These are phyloP conservation scores for Lerista edwardsae DNA, from an alignment of 2,797 vertebrate species.

Conservation along the genomic window DNA sequence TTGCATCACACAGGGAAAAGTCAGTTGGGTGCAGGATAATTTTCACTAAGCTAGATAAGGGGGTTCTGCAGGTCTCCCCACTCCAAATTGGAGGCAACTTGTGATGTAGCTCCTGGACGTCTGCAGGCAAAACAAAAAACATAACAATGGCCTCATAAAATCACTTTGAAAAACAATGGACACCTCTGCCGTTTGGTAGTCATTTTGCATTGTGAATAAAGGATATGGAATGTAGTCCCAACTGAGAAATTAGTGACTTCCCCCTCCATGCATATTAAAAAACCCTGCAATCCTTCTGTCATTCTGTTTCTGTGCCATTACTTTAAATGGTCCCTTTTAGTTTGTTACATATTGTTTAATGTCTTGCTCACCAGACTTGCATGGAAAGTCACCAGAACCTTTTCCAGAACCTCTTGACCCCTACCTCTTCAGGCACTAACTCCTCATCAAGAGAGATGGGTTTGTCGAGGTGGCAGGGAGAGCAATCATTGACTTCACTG, in stretches of 20 bases:
- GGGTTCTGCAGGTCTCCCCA: not conserved
- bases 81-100: not conserved
- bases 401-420: not conserved
- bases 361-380: not conserved
- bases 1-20: not conserved
- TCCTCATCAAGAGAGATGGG: too few species aligned
- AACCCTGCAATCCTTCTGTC: not conserved
- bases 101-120: too few species aligned
- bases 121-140: not conserved
- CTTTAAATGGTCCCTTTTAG: not conserved
- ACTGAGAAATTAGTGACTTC: not conserved
- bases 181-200: not conserved
- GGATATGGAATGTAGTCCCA: not conserved
- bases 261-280: not conserved
- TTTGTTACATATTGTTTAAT: not conserved
- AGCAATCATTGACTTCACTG: not conserved
- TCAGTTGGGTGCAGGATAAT: not conserved
- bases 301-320: not conserved
- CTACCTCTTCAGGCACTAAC: too few species aligned
- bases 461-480: not conserved
- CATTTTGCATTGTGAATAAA: not conserved
- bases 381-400: not conserved
- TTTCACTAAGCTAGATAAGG: not conserved
- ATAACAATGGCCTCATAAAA: too few species aligned
- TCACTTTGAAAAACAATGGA: not conserved